Percentiles rank a stretch among this genome's conserved stretches.
Conservation (phyloP, 1,140 invertebrate genomes). For the Planococcus citri region DNA sequence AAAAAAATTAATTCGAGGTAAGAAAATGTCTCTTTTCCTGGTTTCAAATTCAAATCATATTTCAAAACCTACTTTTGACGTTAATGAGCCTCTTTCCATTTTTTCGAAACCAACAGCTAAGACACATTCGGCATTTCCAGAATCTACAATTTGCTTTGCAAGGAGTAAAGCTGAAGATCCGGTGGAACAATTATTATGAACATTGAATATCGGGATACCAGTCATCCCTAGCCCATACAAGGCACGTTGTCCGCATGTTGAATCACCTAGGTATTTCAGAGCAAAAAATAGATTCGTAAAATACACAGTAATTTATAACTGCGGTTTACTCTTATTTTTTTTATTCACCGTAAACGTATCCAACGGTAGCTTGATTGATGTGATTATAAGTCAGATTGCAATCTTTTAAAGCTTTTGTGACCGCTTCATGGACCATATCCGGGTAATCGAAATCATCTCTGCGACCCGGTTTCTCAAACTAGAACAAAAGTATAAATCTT, state of each 20-base stretch:
- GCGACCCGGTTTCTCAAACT: constrained; percentile 80
- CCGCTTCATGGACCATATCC: constrained; percentile 85
- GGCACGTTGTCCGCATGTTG: constrained; percentile 87
- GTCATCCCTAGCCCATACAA: constrained; percentile 91
- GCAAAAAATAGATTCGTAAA: constrained; percentile 23
- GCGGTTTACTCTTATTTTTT: not conserved
- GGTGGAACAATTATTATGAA: constrained; percentile 97
- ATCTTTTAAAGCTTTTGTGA: constrained; percentile 77
- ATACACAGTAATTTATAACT: constrained; percentile 15
- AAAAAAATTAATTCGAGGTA: constrained; percentile 24
- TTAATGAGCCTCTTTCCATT: constrained; percentile 86
- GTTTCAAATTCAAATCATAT: constrained; percentile 21
- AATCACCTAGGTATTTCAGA: constrained; percentile 55
- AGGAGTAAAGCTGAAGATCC: constrained; percentile 84
- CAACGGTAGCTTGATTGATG: constrained; percentile 79
- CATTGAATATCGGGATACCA: constrained; percentile 95
- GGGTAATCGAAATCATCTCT: constrained; percentile 80
- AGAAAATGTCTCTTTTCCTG: not conserved
- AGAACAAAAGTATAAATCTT: constrained; percentile 24
- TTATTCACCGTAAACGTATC: constrained; percentile 77
- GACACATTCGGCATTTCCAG: constrained; percentile 71
- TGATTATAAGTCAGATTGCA: constrained; percentile 64
- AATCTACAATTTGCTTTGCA: constrained; percentile 80
- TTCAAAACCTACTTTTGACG: constrained; percentile 51
- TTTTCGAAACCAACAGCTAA: constrained; percentile 95